phyloP scores from a whole-genome alignment of 2,888 invertebrate species.

The Oxystoma pomonae region DNA sequence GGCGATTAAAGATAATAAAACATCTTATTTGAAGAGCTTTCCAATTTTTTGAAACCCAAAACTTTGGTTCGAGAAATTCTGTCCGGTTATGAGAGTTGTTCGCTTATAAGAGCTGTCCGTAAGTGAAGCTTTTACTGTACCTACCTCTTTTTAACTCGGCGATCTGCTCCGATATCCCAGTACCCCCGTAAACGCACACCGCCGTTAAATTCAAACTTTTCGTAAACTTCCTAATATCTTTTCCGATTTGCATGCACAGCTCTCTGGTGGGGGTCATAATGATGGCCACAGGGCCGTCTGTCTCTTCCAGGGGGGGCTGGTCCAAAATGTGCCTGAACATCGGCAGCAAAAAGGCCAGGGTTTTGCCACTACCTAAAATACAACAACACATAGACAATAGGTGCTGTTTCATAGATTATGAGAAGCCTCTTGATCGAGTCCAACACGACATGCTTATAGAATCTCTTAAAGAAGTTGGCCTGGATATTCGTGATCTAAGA shows the following conservation, averaged over 20 bases:
- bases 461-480: too few relatives aligned
- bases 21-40: too few relatives aligned
- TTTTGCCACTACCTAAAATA: conserved; percentile 85
- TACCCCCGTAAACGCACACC: conserved; percentile 98
- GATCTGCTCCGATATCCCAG: conserved; percentile 90
- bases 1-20: too few relatives aligned
- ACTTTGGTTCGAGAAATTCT: too few relatives aligned
- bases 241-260: conserved; percentile 97
- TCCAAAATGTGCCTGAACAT: conserved; percentile 97
- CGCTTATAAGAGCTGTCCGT: too few relatives aligned
- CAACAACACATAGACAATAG: too few relatives aligned
- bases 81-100: too few relatives aligned
- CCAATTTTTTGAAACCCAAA: too few relatives aligned
- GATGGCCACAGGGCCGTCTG: conserved; percentile 94
- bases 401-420: too few relatives aligned
- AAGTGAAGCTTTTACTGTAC: conserved; percentile 36
- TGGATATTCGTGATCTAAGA: too few relatives aligned
- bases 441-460: too few relatives aligned
- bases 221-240: conserved; percentile 91
- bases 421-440: too few relatives aligned
- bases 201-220: conserved; percentile 81
- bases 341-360: conserved; percentile 93
- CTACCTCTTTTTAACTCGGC: conserved; percentile 86
- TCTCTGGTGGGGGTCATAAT: conserved; percentile 99
- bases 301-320: conserved; percentile 89